Percentiles rank a stretch among this genome's conserved stretches.
These are phyloP conservation scores for Mola mola DNA, from an alignment of 2,113 vertebrate species.

Conservation along the genomic window DNA sequence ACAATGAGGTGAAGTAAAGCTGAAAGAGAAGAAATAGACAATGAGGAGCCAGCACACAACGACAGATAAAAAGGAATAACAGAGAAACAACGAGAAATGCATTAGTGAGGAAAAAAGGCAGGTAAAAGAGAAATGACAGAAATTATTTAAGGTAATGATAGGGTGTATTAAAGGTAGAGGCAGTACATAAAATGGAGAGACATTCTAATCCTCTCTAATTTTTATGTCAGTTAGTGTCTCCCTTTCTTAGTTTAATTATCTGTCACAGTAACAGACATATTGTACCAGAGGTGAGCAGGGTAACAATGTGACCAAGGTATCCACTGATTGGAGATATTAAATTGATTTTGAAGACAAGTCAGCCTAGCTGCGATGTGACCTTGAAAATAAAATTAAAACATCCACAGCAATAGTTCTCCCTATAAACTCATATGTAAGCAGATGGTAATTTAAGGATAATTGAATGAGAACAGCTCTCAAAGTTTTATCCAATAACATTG, in stretches of 20 bases:
- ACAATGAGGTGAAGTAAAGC: constrained; percentile 35
- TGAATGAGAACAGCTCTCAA: not conserved
- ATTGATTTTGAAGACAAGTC: constrained; percentile 57
- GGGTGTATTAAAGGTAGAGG: constrained; percentile 40
- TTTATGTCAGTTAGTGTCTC: constrained; percentile 43
- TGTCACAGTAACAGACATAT: constrained; percentile 57
- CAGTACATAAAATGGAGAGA: constrained; percentile 6
- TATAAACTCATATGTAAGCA: constrained; percentile 5
- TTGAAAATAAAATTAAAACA: constrained; percentile 49
- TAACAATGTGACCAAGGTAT: constrained; percentile 57
- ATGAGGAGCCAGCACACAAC: constrained; percentile 19
- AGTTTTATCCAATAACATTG: not conserved
- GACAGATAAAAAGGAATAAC: constrained; percentile 55
- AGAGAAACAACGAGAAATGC: constrained; percentile 40
- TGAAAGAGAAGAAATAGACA: constrained; percentile 44
- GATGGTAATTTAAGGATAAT: constrained; percentile 33
- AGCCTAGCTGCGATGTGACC: constrained; percentile 43
- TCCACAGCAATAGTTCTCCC: constrained; percentile 15
- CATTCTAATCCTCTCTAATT: constrained; percentile 44
- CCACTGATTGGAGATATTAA: constrained; percentile 58
- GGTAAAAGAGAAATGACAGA: constrained; percentile 49
- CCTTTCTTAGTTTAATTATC: constrained; percentile 50
- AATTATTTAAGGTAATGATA: constrained; percentile 50
- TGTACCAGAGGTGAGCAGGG: constrained; percentile 29
- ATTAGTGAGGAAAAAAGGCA: constrained; percentile 58